Evolutionary conservation across 2,888 invertebrate species (phyloP).

Genomic region (Ptychoptera contaminata): DNA sequence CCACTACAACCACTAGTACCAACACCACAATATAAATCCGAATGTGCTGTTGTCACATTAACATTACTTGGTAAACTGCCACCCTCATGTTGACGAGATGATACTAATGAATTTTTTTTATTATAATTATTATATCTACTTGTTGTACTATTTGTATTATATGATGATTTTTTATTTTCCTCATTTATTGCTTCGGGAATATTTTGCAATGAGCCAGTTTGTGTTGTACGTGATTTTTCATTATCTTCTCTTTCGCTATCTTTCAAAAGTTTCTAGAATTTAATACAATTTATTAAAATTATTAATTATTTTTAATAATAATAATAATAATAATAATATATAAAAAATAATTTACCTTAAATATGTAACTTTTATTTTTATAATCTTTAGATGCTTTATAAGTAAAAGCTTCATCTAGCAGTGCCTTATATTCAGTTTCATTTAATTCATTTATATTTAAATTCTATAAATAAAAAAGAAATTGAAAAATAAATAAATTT

Average conservation of each 20-base stretch:
- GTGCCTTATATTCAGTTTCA: slow-evolving; percentile 25
- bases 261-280: slow-evolving; percentile 54
- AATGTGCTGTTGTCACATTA: slow-evolving; percentile 25
- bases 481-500: no score
- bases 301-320: no score
- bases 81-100: slow-evolving; percentile 43
- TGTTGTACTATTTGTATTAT: slow-evolving; percentile 1
- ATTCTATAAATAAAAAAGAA: no score
- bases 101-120: slow-evolving; percentile 25
- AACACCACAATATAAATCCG: not conserved
- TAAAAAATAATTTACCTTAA: slow-evolving; percentile 42
- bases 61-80: slow-evolving; percentile 45
- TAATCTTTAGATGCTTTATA: slow-evolving; percentile 75
- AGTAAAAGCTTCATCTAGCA: slow-evolving; percentile 69
- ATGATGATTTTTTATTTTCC: not conserved
- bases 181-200: slow-evolving; percentile 33
- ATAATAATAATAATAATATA: slow-evolving; percentile 5
- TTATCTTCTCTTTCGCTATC: slow-evolving; percentile 63
- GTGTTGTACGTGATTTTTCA: slow-evolving; percentile 22
- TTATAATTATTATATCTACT: slow-evolving; percentile 20
- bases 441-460: no score
- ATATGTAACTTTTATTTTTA: slow-evolving; percentile 68
- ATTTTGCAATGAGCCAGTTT: slow-evolving; percentile 44
- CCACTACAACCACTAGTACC: slow-evolving; percentile 14
- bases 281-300: no score